Evolutionary conservation across 2,888 invertebrate genomes (phyloP).

Genomic region (Carterocephalus palaemon): DNA sequence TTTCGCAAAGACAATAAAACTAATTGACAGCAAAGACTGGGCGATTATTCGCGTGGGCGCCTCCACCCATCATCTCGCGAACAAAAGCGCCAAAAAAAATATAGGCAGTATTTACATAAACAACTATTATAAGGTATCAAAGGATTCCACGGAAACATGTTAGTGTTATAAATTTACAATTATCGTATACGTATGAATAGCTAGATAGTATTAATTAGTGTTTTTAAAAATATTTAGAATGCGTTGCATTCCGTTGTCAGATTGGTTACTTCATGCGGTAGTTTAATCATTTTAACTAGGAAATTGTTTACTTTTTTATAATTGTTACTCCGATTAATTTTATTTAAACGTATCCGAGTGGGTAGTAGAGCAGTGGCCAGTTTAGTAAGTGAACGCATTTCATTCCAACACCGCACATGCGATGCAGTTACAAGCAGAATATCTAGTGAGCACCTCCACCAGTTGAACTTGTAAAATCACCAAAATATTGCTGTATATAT

Average conservation of each 20-base stretch:
- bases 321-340: neutral
- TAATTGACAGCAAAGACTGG: conserved; percentile 49
- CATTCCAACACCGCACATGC: conserved; percentile 22
- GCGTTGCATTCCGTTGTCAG: conserved; percentile 9
- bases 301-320: conserved; percentile 1
- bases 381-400: conserved; percentile 16
- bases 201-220: conserved; percentile 12
- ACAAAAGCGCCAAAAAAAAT: conserved; percentile 16
- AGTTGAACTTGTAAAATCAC: neutral
- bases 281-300: neutral
- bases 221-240: conserved; percentile 5
- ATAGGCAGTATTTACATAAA: conserved; percentile 12
- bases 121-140: conserved; percentile 6
- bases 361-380: conserved; percentile 20
- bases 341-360: conserved; percentile 2
- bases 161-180: conserved; percentile 12
- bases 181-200: conserved; percentile 1
- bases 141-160: conserved; percentile 8
- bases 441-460: conserved; percentile 22
- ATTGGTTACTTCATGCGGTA: conserved; percentile 8
- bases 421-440: conserved; percentile 10
- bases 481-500: conserved; percentile 8
- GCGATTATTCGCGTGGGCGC: conserved; percentile 28
- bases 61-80: conserved; percentile 21
- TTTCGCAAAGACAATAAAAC: conserved; percentile 56